phyloP scores from a whole-genome alignment of 2,797 vertebrate genomes.

The Coreius guichenoti region DNA sequence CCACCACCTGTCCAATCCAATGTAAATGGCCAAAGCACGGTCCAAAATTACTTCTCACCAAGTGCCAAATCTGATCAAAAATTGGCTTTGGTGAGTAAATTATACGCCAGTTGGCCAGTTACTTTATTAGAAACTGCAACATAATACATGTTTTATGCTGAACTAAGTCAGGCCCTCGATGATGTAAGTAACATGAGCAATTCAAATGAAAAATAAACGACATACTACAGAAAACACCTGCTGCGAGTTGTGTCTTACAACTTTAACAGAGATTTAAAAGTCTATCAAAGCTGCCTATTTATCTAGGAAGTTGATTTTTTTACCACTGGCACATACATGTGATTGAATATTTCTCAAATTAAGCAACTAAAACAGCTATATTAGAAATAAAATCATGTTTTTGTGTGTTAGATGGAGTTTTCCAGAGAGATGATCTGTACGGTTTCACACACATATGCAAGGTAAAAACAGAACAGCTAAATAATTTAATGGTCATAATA shows the following conservation, averaged over 20 bases:
- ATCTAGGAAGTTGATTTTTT: background rate
- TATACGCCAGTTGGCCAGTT: background rate
- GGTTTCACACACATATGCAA: background rate
- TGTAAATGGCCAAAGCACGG: background rate
- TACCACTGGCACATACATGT: background rate
- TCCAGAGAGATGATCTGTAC: background rate
- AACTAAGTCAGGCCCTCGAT: background rate
- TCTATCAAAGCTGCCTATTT: background rate
- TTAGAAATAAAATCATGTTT: background rate
- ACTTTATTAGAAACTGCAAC: constrained; percentile 4
- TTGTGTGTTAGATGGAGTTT: background rate
- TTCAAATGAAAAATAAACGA: background rate
- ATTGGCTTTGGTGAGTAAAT: background rate
- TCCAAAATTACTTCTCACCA: constrained; percentile 3
- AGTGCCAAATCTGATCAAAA: background rate
- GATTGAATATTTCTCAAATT: background rate
- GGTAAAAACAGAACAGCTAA: background rate
- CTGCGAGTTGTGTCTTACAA: background rate
- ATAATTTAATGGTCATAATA: background rate
- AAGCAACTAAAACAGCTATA: background rate
- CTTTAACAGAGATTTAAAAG: background rate
- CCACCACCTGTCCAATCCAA: background rate
- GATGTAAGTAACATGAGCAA: constrained; percentile 13
- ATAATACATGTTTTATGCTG: background rate
- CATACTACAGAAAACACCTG: background rate